Evolutionary conservation across 37 sponge, comb jelly and placozoan species (phyloP).

Genomic region (Oscarella lobularis): DNA sequence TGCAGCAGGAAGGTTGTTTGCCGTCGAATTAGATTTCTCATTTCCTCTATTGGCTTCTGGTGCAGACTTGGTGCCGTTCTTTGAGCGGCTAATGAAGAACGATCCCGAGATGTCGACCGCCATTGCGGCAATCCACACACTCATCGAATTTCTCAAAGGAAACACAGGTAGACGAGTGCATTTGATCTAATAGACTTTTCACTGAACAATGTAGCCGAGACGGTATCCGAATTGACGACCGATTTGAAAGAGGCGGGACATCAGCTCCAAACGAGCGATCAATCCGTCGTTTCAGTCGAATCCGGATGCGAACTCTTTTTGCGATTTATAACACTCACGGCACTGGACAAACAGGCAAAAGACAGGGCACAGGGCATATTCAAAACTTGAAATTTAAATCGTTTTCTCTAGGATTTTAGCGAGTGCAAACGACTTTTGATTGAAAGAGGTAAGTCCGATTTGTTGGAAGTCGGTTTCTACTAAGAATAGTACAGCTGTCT

Average conservation of each 20-base stretch:
- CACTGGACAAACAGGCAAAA: conserved; percentile 48
- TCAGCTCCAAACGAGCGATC: background rate
- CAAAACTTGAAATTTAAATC: background rate
- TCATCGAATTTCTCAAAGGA: conserved; percentile 51
- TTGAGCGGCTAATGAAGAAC: conserved; percentile 10
- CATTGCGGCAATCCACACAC: conserved; percentile 63
- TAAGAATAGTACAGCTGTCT: too few species aligned
- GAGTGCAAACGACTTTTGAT: conserved; percentile 17
- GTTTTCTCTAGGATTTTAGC: conserved; percentile 18
- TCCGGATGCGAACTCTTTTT: conserved; percentile 98
- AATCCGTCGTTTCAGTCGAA: conserved; percentile 72
- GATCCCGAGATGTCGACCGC: conserved; percentile 48
- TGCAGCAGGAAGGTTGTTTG: too few species aligned
- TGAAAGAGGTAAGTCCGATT: conserved; percentile 24
- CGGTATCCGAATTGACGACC: background rate
- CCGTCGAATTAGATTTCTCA: too few species aligned
- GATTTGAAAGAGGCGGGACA: background rate
- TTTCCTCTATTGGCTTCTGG: background rate
- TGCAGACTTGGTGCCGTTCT: conserved; percentile 25
- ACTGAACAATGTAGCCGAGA: background rate
- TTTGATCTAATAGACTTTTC: too few species aligned
- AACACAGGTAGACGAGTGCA: conserved; percentile 60
- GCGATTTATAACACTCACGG: conserved; percentile 91
- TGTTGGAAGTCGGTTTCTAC: too few species aligned
- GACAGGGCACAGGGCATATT: background rate